A percentile compares a stretch with the other conserved stretches of the same genome.
Conservation (phyloP, 2,888 invertebrate genomes). For the Ommatoiulus sabulosus region DNA sequence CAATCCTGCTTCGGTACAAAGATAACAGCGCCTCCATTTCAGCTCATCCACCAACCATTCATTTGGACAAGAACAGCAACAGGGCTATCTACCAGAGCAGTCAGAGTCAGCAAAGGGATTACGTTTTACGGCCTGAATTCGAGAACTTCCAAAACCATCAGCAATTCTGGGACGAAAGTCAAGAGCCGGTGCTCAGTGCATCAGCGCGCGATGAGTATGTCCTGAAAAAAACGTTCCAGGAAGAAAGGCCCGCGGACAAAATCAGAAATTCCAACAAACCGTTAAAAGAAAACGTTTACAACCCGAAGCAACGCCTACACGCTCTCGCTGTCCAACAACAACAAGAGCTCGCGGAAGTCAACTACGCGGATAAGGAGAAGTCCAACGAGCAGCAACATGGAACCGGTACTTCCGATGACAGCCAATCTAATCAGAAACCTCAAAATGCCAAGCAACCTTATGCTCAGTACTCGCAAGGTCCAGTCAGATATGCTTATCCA, state of each 20-base stretch:
- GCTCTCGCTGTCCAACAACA: neutral
- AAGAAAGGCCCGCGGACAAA: neutral
- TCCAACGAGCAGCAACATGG: neutral
- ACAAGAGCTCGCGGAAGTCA: neutral
- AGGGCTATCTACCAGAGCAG: neutral
- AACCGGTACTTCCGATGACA: neutral
- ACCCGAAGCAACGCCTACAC: neutral
- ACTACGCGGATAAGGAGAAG: neutral
- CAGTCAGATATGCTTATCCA: constrained; percentile 12
- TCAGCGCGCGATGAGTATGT: neutral
- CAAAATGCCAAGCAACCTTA: constrained; percentile 4
- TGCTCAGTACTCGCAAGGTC: constrained; percentile 51
- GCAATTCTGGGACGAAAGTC: neutral
- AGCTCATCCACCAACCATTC: neutral
- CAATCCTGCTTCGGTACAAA: neutral
- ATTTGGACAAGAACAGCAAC: neutral
- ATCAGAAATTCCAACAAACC: neutral
- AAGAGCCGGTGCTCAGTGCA: neutral
- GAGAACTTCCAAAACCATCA: neutral
- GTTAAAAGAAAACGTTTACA: neutral
- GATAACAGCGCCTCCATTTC: neutral
- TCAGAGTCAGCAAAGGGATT: neutral
- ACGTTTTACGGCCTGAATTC: neutral
- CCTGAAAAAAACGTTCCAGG: neutral
- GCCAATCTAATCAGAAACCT: neutral